Evolutionary conservation across 2,888 invertebrate genomes (phyloP).

Genomic region (Congeria kusceri): DNA sequence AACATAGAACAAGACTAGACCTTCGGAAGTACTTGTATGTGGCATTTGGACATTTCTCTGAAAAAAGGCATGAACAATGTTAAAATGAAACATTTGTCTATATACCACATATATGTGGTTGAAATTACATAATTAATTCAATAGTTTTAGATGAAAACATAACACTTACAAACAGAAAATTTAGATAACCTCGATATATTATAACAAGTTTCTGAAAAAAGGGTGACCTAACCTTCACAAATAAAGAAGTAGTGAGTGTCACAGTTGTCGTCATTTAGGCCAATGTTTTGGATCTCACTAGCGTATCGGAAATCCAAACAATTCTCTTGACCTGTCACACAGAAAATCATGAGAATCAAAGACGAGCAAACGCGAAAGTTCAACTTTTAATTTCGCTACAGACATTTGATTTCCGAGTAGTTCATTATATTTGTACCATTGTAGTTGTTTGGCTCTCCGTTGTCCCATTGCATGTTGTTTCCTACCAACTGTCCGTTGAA

Average conservation of each 20-base stretch:
- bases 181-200: too few species aligned
- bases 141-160: too few species aligned
- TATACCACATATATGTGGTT: too few species aligned
- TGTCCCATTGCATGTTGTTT: background rate
- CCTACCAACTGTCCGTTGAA: background rate
- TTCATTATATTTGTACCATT: background rate
- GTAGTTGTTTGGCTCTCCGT: background rate
- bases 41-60: slow-evolving; percentile 3
- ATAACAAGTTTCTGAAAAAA: too few species aligned
- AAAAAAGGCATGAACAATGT: too few species aligned
- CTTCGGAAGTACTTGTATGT: background rate
- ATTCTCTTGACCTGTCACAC: background rate
- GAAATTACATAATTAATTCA: too few species aligned
- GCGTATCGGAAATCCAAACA: background rate
- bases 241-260: background rate
- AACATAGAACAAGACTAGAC: background rate
- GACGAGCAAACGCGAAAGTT: too few species aligned
- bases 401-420: too few species aligned
- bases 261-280: background rate
- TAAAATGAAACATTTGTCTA: too few species aligned
- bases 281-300: background rate
- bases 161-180: too few species aligned
- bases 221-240: background rate
- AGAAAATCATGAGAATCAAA: too few species aligned
- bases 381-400: too few species aligned